Base-by-base conservation (phyloP, 2,113 vertebrate genomes). In the Cinclus cinclus region DNA sequence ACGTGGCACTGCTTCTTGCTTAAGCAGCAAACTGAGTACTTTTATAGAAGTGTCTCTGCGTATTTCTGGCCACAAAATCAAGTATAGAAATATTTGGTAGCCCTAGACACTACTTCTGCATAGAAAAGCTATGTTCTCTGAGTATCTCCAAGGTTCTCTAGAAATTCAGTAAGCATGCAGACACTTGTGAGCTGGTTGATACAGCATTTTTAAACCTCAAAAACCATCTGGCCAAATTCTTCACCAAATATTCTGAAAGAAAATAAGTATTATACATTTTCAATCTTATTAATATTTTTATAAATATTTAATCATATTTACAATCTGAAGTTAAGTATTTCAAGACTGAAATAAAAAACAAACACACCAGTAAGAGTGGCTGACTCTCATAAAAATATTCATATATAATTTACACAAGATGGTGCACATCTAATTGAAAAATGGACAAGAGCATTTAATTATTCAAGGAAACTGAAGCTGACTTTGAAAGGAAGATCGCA, bases 1-100 rank as follows among this genome's bases (percentile, higher is more conserved):
- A 49, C 1, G 0, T 14, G 33, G 73, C 92, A 87, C 24, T 71
- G 55, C 55, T 70, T 42, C 68, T 58, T 2, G 0, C 56, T 33
- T 42, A 47, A 67, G 46, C 20, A 68, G 46, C 67, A 79, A 75
- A 49, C 7, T 5, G 8, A 71, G 14, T 3, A 13, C 23, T 88
- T 79, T 23, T 6, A 68, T 56, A 82, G 59, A 63, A 2, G 3
- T 7, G 13, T 24, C 78, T 70, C 37, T 70, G 33, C 12, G 1
- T 31, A 46, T 24, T 85, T 88, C 49, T 56, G 52, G 35, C 42
- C 58, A 71, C 12, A 35, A 82, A 75, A 82, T 52, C 35, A 67
- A 79, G 46, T 15, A 67, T 0, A 0, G 31, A 85, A 79, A 63
- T 17, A 75, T 13, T 0, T 65, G 39, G 52, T 82, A 91, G 56